Conservation (phyloP, 2,113 vertebrate species). For the Prolemur simus region DNA sequence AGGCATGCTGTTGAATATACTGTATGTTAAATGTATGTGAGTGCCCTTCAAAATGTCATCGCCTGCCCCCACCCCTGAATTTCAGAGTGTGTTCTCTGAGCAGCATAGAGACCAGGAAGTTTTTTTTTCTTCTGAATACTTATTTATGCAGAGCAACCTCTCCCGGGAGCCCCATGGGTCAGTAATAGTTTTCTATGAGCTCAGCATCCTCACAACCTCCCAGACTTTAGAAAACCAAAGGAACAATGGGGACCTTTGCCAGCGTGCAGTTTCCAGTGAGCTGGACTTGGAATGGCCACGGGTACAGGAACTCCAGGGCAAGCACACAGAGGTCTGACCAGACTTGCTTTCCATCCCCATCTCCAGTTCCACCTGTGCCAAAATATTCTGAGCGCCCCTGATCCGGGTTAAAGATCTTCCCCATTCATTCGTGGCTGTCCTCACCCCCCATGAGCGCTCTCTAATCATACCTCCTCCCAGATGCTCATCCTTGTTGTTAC, state of each 20-base stretch:
- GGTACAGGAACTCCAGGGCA: no score
- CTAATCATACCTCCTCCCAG: neutral
- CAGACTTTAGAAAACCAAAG: neutral
- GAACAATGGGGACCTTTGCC: no score
- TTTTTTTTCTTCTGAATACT: neutral
- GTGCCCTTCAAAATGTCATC: rapidly evolving
- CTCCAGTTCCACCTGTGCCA: neutral
- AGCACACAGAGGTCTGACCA: no score
- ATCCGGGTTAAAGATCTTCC: neutral
- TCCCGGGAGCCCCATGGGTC: neutral
- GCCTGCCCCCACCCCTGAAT: no score
- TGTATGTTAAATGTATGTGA: rapidly evolving
- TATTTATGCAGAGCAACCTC: neutral
- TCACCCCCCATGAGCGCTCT: neutral
- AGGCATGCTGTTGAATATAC: neutral
- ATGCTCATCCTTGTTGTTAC: neutral
- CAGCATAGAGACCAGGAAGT: neutral
- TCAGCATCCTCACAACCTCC: neutral
- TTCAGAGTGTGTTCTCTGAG: neutral
- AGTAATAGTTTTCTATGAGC: neutral
- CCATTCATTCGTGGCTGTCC: rapidly evolving
- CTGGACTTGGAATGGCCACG: neutral
- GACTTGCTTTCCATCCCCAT: rapidly evolving
- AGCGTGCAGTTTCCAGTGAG: no score
- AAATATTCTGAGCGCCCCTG: neutral